phyloP scores from a whole-genome alignment of 2,888 invertebrate species.

The Lycaena phlaeas region DNA sequence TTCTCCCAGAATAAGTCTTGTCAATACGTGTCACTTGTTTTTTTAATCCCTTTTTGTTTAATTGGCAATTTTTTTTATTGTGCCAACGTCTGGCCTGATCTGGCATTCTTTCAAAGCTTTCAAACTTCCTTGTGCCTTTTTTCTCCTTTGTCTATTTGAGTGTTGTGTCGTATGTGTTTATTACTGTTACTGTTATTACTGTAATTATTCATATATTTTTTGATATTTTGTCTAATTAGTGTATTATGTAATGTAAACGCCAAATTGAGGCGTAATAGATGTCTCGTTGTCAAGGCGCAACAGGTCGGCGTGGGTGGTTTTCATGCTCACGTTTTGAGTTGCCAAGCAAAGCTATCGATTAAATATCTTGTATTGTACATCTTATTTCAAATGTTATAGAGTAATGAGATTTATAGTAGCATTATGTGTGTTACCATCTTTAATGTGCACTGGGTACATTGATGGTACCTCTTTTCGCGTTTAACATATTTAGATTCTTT shows the following conservation, averaged over 20 bases:
- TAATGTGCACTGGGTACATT: no score
- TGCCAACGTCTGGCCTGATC: neutral
- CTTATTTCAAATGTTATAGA: no score
- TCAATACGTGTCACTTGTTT: neutral
- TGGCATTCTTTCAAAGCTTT: conserved; percentile 1
- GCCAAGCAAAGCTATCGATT: no score
- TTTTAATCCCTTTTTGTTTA: neutral
- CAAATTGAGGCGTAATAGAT: no score
- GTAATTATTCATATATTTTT: neutral
- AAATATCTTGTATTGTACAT: no score
- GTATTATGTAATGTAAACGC: neutral
- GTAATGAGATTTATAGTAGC: no score
- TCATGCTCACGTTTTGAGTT: no score
- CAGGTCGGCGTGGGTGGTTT: conserved; percentile 17
- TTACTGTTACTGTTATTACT: neutral
- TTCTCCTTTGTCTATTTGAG: neutral
- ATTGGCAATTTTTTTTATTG: neutral
- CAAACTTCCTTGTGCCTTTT: neutral
- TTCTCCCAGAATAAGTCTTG: neutral
- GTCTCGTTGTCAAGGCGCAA: conserved; percentile 9
- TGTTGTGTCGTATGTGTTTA: neutral
- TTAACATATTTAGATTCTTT: no score
- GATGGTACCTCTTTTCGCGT: no score
- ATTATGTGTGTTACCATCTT: no score
- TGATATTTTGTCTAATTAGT: neutral